Evolutionary conservation across 92 coral and sea anemone species (phyloP).

Genomic region (Palythoa grandis): DNA sequence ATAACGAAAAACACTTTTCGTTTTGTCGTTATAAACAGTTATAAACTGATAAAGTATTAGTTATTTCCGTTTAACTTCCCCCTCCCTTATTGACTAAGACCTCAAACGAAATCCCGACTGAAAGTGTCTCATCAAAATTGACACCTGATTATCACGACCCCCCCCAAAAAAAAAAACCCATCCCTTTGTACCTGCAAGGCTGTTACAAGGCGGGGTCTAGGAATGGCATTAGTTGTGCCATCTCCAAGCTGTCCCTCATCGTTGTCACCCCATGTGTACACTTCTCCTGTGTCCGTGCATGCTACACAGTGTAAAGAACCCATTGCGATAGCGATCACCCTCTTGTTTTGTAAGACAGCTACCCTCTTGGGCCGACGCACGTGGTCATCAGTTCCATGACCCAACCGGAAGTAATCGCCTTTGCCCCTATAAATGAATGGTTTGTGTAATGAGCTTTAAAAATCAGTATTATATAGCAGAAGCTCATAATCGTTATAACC

Average conservation of each 20-base stretch:
- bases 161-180: too few species aligned
- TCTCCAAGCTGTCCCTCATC: slow-evolving; percentile 99
- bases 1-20: too few species aligned
- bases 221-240: slow-evolving; percentile 94
- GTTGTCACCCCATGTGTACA: slow-evolving; percentile 99
- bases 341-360: slow-evolving; percentile 88
- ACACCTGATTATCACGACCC: too few species aligned
- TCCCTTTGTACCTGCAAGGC: slow-evolving; percentile 85
- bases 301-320: slow-evolving; percentile 98
- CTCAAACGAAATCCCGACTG: too few species aligned
- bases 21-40: too few species aligned
- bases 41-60: too few species aligned
- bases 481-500: too few species aligned
- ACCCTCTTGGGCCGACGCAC: slow-evolving; percentile 98
- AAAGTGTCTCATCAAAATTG: too few species aligned
- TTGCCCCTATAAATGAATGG: slow-evolving; percentile 74
- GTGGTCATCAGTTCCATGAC: slow-evolving; percentile 98
- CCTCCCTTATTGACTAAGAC: too few species aligned
- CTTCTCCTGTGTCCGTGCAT: slow-evolving; percentile 96
- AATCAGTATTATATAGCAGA: too few species aligned
- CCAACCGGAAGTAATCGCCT: slow-evolving; percentile 89
- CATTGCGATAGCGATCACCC: slow-evolving; percentile 90
- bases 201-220: slow-evolving; percentile 94
- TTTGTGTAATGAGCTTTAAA: too few species aligned
- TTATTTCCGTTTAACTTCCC: too few species aligned